Conservation (phyloP, 1,140 invertebrate species). For the Drosophila littoralis region DNA sequence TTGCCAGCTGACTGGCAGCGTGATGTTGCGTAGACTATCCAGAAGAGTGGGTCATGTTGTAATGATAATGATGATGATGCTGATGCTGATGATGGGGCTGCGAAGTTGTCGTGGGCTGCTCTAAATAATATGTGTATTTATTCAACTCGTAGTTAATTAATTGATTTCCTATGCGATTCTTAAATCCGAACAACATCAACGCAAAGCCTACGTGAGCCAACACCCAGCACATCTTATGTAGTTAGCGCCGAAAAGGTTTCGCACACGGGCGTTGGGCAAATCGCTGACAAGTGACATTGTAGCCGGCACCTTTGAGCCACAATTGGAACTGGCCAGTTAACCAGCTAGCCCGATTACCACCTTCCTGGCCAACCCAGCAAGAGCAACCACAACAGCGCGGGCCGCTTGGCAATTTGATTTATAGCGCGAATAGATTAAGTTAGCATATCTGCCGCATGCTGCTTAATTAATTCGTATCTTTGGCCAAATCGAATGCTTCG, state of each 20-base stretch:
- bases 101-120: slow-evolving; percentile 13
- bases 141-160: slow-evolving; percentile 31
- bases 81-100: slow-evolving; percentile 32
- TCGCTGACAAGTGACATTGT: slow-evolving; percentile 69
- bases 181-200: slow-evolving; percentile 8
- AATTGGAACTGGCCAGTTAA: slow-evolving; percentile 25
- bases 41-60: slow-evolving; percentile 53
- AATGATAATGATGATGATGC: slow-evolving; percentile 53
- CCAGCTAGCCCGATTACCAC: slow-evolving; percentile 9
- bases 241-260: neutral
- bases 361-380: slow-evolving; percentile 17
- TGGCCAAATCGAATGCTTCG: slow-evolving; percentile 69
- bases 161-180: slow-evolving; percentile 33
- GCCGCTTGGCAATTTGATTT: slow-evolving; percentile 75
- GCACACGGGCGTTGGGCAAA: slow-evolving; percentile 8
- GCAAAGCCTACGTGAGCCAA: neutral
- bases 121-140: slow-evolving; percentile 27
- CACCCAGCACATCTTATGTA: slow-evolving; percentile 15
- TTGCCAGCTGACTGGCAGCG: slow-evolving; percentile 50
- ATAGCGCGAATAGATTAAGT: slow-evolving; percentile 76
- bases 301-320: slow-evolving; percentile 63
- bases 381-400: slow-evolving; percentile 13
- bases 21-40: slow-evolving; percentile 55
- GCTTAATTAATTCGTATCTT: slow-evolving; percentile 84
- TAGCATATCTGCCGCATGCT: slow-evolving; percentile 75